phyloP scores from a whole-genome alignment of 2,797 vertebrate genomes.

The Triplophysa yarkandensis region DNA sequence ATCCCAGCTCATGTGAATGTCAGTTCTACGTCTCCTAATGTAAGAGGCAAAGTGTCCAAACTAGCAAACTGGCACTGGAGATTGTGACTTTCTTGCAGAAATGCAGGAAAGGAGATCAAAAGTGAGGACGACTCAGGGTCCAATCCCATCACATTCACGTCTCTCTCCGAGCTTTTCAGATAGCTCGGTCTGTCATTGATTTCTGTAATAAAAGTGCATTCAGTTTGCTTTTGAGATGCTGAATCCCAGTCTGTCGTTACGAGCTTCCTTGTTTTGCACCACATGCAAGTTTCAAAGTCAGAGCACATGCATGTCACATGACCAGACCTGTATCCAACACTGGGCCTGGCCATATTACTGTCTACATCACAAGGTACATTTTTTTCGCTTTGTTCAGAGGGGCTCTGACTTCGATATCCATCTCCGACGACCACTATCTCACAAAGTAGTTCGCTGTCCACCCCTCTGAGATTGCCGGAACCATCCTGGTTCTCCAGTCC shows the following conservation, averaged over 20 bases:
- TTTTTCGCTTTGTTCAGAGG: slow-evolving; percentile 45
- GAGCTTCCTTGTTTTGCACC: slow-evolving; percentile 67
- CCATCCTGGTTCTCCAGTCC: slow-evolving; percentile 59
- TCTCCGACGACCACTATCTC: slow-evolving; percentile 49
- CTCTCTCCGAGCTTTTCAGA: slow-evolving; percentile 51
- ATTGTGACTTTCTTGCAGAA: slow-evolving; percentile 47
- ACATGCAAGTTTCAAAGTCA: slow-evolving; percentile 67
- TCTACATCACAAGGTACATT: slow-evolving; percentile 48
- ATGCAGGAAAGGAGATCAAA: slow-evolving; percentile 57
- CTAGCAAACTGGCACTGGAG: slow-evolving; percentile 56
- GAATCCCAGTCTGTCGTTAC: slow-evolving; percentile 12
- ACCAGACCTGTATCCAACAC: slow-evolving; percentile 67
- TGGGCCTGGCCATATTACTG: slow-evolving; percentile 55
- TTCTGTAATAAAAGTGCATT: slow-evolving; percentile 3
- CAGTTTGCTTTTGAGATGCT: slow-evolving; percentile 30
- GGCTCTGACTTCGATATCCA: slow-evolving; percentile 68
- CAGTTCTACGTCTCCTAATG: slow-evolving; percentile 70
- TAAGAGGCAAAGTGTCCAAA: slow-evolving; percentile 63
- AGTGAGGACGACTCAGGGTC: slow-evolving; percentile 61
- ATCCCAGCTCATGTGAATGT: slow-evolving; percentile 60
- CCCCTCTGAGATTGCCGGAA: slow-evolving; percentile 56
- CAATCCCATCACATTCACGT: slow-evolving; percentile 47
- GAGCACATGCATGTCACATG: slow-evolving; percentile 69
- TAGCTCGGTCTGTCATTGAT: slow-evolving; percentile 56
- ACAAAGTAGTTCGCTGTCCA: slow-evolving; percentile 47